A percentile compares a stretch with the other conserved stretches of the same genome.
These are phyloP conservation scores for Diglossa cyanea DNA, from an alignment of 2,797 vertebrate genomes.

Conservation along the genomic window DNA sequence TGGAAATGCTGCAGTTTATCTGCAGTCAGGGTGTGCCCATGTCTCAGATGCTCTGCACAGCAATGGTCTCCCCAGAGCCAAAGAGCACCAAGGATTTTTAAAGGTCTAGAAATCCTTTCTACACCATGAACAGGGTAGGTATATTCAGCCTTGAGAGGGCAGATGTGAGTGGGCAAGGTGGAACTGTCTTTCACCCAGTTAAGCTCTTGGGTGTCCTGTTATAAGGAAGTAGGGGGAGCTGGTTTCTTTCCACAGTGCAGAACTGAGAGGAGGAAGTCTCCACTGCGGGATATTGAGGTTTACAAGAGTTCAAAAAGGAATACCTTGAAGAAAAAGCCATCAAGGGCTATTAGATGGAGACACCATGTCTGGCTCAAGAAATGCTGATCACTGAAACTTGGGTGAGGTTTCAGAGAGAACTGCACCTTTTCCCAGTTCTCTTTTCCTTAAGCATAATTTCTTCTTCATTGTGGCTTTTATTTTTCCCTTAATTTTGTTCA, in stretches of 20 bases:
- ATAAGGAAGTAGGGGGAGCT: background rate
- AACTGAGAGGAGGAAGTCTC: background rate
- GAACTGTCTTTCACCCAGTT: background rate
- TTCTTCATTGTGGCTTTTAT: background rate
- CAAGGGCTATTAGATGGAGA: conserved; percentile 37
- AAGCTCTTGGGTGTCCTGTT: background rate
- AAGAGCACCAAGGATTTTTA: background rate
- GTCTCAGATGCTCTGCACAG: background rate
- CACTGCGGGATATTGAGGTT: background rate
- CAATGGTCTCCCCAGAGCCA: background rate
- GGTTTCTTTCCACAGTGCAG: background rate
- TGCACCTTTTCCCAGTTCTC: background rate
- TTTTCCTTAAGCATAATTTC: background rate
- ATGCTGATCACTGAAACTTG: background rate
- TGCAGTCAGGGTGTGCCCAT: background rate
- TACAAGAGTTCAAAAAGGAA: conserved; percentile 21
- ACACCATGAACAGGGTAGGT: background rate
- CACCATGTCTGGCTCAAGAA: conserved; percentile 25
- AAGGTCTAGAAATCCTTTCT: background rate
- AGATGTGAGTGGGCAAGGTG: background rate
- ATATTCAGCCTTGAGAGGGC: background rate
- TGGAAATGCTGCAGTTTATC: background rate
- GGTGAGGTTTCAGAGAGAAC: background rate
- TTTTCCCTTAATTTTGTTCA: background rate
- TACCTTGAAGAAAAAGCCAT: conserved; percentile 20